Evolutionary conservation across 2,888 invertebrate genomes (phyloP).

Genomic region (Crossocerus cetratus): DNA sequence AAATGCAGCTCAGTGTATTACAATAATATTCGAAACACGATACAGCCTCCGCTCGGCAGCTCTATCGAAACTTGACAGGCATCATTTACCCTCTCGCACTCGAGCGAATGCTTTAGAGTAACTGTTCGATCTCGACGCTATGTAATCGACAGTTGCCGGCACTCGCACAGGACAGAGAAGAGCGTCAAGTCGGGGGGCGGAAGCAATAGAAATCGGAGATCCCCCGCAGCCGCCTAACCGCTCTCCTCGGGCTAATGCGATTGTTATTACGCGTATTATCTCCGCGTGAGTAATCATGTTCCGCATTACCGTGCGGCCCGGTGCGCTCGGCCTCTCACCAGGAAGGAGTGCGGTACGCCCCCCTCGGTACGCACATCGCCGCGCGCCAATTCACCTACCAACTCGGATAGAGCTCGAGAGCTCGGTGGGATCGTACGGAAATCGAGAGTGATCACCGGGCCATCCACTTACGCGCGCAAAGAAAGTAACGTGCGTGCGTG

Average conservation of each 20-base stretch:
- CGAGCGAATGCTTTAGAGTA: too few species aligned
- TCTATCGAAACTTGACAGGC: too few species aligned
- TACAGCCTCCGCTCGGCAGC: too few species aligned
- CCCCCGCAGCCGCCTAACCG: conserved; percentile 54
- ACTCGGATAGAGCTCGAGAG: conserved; percentile 36
- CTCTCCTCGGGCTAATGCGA: conserved; percentile 70
- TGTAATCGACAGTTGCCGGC: neutral
- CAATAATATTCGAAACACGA: too few species aligned
- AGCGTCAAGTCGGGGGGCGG: neutral
- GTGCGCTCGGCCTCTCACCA: conserved; percentile 23
- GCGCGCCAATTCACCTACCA: conserved; percentile 29
- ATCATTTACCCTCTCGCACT: too few species aligned
- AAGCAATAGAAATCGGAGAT: conserved; percentile 60
- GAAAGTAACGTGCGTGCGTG: too few species aligned
- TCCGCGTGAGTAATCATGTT: conserved; percentile 72
- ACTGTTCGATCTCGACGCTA: neutral
- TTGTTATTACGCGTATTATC: conserved; percentile 74
- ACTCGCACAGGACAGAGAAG: neutral
- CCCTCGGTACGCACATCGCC: conserved; percentile 66
- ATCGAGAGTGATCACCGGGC: conserved; percentile 61
- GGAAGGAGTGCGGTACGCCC: conserved; percentile 51
- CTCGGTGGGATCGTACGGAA: conserved; percentile 61
- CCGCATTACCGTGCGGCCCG: conserved; percentile 69
- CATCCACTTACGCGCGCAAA: too few species aligned
- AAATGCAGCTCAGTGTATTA: too few species aligned